These are phyloP conservation scores for zebrafish (Danio rerio) DNA, from an alignment of 2,113 vertebrate species.

Conservation along the genomic window GRCz12tu NC_133181.1:12659001-12659500, in stretches of 20 bases:
- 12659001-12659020: too few species aligned
- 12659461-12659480: not conserved
- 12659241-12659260: not conserved
- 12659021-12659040: too few species aligned
- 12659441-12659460: not conserved
- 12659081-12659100: too few species aligned
- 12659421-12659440: constrained; percentile 93
- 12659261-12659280: constrained; percentile 56
- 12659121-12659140: too few species aligned
- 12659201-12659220: too few species aligned
- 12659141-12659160: too few species aligned
- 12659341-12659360: constrained; percentile 99
- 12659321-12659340: constrained; percentile 98
- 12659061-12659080: too few species aligned
- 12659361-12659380: constrained; percentile 96
- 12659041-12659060: too few species aligned
- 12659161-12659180: too few species aligned
- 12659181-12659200: too few species aligned
- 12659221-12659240: not conserved
- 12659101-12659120: too few species aligned
- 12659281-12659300: constrained; percentile 88
- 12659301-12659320: constrained; percentile 90
- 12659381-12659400: constrained; percentile 98
- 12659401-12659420: constrained; percentile 95
- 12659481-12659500: not conserved